Evolutionary conservation across 2,113 vertebrate genomes (phyloP), one percentile per base, ranked within the genome.

Genomic region (Danionella cerebrum): DNA sequence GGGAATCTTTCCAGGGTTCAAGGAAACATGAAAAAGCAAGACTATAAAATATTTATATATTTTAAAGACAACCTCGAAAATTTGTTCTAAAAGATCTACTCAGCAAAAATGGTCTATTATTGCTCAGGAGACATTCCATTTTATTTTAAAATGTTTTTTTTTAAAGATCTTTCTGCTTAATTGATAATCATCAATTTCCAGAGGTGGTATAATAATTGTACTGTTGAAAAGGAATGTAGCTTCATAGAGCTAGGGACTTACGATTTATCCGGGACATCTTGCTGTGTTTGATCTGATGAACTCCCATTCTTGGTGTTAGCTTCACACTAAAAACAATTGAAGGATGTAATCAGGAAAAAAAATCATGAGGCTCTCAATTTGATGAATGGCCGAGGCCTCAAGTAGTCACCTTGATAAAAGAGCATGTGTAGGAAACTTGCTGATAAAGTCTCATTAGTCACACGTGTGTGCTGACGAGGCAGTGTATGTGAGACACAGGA

Each of bases 211-310:
- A 33, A 33, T 33, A 5, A 33, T 1, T 6, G 5, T 3, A 6
- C 9, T 5, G 29, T 33, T 33, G 5, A 33, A 33, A 1, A 2
- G 1, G 1, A 16, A 50, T 35, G 42, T 29, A 12, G 9, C 4
- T 3, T 13, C 35, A 22, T 2, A 14, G 6, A 24, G 33, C 36
- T 8, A 36, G 2, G 7, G n/a, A 64, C 60, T 64, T 86, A 89
- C 87, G 78, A 90, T 91, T 88, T 91, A 79, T 93, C 92, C 73
- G 80, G 29, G 68, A 89, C 81, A 22, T 84, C 84, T 70, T 90
- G 86, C 76, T 90, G 87, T 70, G 79, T 42, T 5, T 86, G 78
- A 31, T 89, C 83, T 71, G 83, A 70, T 11, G 89, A 69, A 29
- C 76, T 8, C 60, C 27, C 85, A 74, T 80, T 80, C 81, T 86